Evolutionary conservation across 2,888 invertebrate genomes (phyloP), one percentile per base, ranked within the genome.

Genomic region (Drosophila robusta): DNA sequence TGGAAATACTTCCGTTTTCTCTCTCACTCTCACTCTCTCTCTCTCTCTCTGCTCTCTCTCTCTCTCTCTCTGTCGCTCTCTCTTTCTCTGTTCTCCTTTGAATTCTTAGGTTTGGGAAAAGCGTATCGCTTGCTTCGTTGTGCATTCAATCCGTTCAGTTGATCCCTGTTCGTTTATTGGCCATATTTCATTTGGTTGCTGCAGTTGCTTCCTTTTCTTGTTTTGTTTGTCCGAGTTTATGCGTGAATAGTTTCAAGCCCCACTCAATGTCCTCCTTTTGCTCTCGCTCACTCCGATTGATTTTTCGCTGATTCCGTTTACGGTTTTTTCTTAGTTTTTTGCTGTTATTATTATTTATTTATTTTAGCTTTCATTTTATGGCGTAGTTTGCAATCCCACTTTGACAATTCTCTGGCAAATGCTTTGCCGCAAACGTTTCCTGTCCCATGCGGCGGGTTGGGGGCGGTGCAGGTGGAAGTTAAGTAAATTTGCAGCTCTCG

Each of bases 61-160:
- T 11, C 9, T 0, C 0, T 32, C 11, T 32, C 32, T 22, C 22
- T 22, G 2, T 22, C 3, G 2, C 22, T 22, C 22, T 22, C 22
- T 22, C 22, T 22, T 4, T 22, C 4, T 22, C 3, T 3, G 1
- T 4, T 0, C 2, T 9, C 9, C 12, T 34, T 11, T 11, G 11
- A 11, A 12, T 12, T 34, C 34, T 4, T 4, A 12, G 11, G 11
- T 34, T 18, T 32, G 29, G 8, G 9, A 32, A 32, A 14, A 38
- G 49, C 14, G n/a, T 39, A 14, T 24, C 14, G 36, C 14, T 56
- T 39, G 24, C 34, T 47, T 32, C 45, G 32, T 46, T 41, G 39
- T 56, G 4, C 22, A 46, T 38, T 18, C 22, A 11, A 12, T 12
- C 12, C 11, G 42, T 42, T 42, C 22, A 42, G 11, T 41, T 41